These are phyloP conservation scores for Ophion costatus DNA, from an alignment of 2,888 invertebrate genomes.

Conservation along the genomic window DNA sequence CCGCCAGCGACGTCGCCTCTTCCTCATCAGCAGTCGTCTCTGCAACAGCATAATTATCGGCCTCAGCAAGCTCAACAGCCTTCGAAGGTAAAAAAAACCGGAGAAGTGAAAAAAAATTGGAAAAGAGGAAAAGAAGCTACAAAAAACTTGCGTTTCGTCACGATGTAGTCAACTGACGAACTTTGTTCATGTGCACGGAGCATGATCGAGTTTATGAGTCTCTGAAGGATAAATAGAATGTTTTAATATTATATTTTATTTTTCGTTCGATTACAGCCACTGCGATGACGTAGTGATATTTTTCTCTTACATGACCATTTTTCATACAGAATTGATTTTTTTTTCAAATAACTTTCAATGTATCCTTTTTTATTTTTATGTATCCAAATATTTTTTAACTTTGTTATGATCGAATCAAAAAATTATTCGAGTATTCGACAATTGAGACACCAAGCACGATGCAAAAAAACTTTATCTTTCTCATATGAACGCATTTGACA, in stretches of 20 bases:
- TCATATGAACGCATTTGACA: too few relatives aligned
- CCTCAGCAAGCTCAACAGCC: constrained; percentile 54
- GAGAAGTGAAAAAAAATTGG: constrained; percentile 3
- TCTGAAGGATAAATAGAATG: not conserved
- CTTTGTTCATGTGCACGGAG: constrained; percentile 19
- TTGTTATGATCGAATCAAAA: too few relatives aligned
- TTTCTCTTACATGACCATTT: too few relatives aligned
- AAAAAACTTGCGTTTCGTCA: not conserved
- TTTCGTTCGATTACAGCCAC: not conserved
- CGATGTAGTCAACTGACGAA: constrained; percentile 59
- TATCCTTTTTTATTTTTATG: too few relatives aligned
- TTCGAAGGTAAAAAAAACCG: constrained; percentile 73
- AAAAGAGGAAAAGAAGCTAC: not conserved
- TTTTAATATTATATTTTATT: not conserved
- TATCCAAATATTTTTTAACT: too few relatives aligned
- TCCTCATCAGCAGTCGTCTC: constrained; percentile 57
- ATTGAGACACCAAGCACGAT: too few relatives aligned
- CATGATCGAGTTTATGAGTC: not conserved
- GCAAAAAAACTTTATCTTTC: too few relatives aligned
- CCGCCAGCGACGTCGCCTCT: constrained; percentile 83
- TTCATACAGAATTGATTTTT: too few relatives aligned
- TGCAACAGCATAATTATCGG: constrained; percentile 45
- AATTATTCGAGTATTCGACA: too few relatives aligned
- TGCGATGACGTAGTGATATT: not conserved
- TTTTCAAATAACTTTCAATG: too few relatives aligned